Evolutionary conservation across 2,888 invertebrate species (phyloP), one percentile per base, ranked within the genome.

Genomic region (Pristionchus fissidentatus): DNA sequence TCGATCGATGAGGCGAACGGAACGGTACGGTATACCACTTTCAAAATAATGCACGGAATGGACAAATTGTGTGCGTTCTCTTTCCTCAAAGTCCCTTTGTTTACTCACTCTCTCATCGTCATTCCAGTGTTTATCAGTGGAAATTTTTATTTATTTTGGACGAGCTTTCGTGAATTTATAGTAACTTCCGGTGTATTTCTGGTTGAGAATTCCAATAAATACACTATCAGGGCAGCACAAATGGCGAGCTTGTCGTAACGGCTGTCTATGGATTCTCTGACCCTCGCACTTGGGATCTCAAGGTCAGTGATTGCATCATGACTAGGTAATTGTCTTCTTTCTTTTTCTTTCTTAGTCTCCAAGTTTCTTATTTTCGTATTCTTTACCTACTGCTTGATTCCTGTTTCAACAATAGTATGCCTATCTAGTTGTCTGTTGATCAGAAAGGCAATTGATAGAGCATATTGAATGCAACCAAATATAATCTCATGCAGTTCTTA

Each of bases 1-100:
- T 77, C 75, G 32, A 77, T 77, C n/a, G 75, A 77, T 19, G 55
- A 55, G n/a, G 79, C 52, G 22, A 79, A 79, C 41, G 79, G 79
- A 57, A 79, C 79, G 38, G 79, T 79, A 15, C 32, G 49, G 22
- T 35, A 46, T 4, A 52, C 49, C 0, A 22, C 26, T 49, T n/a
- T 26, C 26, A 29, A 32, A 29, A 77, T 49, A 8, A 52, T 60
- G 8, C 13, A 19, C 49, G 19, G 13, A 15, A 49, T 19, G 10
- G 10, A 10, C 10, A 19, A 49, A 49, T 49, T 15, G 49, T 10
- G 49, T 49, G 19, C 49, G n/a, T n/a, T n/a, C n/a, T n/a, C n/a
- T n/a, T n/a, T n/a, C n/a, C n/a, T n/a, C n/a, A n/a, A n/a, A n/a
- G n/a, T n/a, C n/a, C n/a, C n/a, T n/a, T n/a, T n/a, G n/a, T n/a